These are phyloP conservation scores for Atherinomorus stipes DNA, from an alignment of 2,113 vertebrate species.

Conservation along the genomic window DNA sequence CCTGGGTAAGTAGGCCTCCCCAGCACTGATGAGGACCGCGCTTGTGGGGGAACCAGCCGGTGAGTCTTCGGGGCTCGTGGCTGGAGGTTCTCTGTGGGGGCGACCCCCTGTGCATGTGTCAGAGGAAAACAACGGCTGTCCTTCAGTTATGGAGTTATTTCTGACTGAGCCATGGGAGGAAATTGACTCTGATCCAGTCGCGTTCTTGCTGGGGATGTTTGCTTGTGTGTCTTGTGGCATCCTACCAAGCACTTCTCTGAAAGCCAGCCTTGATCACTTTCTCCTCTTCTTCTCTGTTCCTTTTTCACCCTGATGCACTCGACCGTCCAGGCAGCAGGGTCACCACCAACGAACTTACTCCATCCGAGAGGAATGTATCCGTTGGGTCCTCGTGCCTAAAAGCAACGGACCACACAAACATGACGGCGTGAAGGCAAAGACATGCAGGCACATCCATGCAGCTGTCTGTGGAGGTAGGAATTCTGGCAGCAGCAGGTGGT, in stretches of 20 bases:
- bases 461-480: constrained; percentile 41
- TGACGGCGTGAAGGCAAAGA: neutral
- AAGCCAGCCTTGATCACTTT: constrained; percentile 31
- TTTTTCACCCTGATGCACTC: constrained; percentile 51
- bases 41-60: constrained; percentile 17
- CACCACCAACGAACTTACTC: constrained; percentile 58
- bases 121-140: constrained; percentile 33
- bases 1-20: constrained; percentile 60
- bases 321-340: constrained; percentile 54
- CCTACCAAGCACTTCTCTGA: constrained; percentile 29
- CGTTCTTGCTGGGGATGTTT: constrained; percentile 19
- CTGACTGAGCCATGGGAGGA: constrained; percentile 43
- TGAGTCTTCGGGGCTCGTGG: constrained; percentile 36
- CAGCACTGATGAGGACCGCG: constrained; percentile 45
- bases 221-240: constrained; percentile 29
- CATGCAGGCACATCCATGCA: constrained; percentile 20
- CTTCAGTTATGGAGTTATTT: constrained; percentile 49
- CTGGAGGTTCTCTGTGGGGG: constrained; percentile 56
- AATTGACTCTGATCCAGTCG: constrained; percentile 44
- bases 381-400: constrained; percentile 48
- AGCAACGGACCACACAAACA: constrained; percentile 22
- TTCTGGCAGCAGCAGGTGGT: constrained; percentile 71
- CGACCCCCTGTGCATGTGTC: constrained; percentile 56
- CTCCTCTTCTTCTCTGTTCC: constrained; percentile 45
- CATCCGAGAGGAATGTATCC: constrained; percentile 66